Base-by-base conservation (phyloP, 1,140 invertebrate genomes). In the Galleria mellonella region DNA sequence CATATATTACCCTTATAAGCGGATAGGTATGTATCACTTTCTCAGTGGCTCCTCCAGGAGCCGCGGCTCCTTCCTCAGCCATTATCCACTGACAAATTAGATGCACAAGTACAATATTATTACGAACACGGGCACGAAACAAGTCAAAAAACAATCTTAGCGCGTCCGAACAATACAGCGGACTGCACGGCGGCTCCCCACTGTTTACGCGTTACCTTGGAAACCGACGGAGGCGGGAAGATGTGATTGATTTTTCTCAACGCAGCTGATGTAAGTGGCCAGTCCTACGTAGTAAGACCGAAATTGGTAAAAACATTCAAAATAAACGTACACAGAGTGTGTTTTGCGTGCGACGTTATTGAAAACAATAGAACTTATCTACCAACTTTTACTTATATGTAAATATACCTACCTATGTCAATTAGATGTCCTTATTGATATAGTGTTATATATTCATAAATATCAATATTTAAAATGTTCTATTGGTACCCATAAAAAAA, bases 1-100 rank as follows among this genome's bases (percentile, higher is more conserved):
- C 17, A 23, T 23, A 23, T 6, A 23, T 81, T 84, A 93, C 92
- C 87, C 91, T 89, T 39, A 93, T 89, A 36, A 94, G 67, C 2
- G 93, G 91, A 87, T 94, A 93, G 1, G 90, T 91, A 61, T 94
- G 92, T 17, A 92, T 82, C 31, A 92, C 88, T 88, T 93, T 92
- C 64, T 92, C 92, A 8, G 84, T 82, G 46, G 85, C 86, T 46
- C 87, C 87, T 31, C 52, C 62, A 2, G 49, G 55, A 4, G 63
- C 54, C 1, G 63, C 51, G 14, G 81, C 83, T 52, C 75, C 86
- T 51, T 87, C 82, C 33, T 88, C 87, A 35, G 70, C 87, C 83
- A 86, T 87, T 41, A 14, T 69, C 48, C 37, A 55, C 44, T 28
- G 45, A 62, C 35, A 47, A 47, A 38, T 62, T 61, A 57, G 46